phyloP scores from a whole-genome alignment of 2,113 vertebrate genomes.

The Mungos mungo region DNA sequence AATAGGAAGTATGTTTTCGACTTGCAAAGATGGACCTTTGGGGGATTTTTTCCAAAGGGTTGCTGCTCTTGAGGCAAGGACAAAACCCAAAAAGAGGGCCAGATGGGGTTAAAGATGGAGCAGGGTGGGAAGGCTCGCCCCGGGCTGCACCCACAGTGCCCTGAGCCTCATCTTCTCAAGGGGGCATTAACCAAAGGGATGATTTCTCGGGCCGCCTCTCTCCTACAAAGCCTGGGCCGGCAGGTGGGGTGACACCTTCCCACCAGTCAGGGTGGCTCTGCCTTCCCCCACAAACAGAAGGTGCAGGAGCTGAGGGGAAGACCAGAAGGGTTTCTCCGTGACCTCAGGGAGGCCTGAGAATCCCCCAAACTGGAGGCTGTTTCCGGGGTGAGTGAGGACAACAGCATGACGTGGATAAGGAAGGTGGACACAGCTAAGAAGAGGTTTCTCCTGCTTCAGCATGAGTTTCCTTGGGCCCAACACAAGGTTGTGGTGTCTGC shows the following conservation, averaged over 20 bases:
- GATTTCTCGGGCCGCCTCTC: background rate
- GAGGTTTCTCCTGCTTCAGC: background rate
- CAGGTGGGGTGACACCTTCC: background rate
- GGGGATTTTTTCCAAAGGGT: background rate
- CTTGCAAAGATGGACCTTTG: background rate
- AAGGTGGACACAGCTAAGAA: background rate
- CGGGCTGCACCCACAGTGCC: rapidly evolving
- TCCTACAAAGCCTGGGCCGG: background rate
- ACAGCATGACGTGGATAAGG: background rate
- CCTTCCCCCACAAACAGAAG: background rate
- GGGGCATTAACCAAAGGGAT: background rate
- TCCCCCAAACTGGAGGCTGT: background rate
- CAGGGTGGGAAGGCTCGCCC: background rate
- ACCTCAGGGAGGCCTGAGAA: background rate
- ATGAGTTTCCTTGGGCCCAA: background rate
- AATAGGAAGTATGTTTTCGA: background rate
- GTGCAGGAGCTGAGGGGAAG: background rate
- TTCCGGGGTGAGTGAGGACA: background rate
- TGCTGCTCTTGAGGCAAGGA: background rate
- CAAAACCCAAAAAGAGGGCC: rapidly evolving
- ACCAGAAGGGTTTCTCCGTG: background rate
- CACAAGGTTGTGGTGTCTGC: too few relatives aligned
- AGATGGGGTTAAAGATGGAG: background rate
- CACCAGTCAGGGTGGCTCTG: background rate
- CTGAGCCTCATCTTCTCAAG: background rate